Evolutionary conservation across 2,797 vertebrate species (phyloP).

Genomic region (Sebastes matsubarae): DNA sequence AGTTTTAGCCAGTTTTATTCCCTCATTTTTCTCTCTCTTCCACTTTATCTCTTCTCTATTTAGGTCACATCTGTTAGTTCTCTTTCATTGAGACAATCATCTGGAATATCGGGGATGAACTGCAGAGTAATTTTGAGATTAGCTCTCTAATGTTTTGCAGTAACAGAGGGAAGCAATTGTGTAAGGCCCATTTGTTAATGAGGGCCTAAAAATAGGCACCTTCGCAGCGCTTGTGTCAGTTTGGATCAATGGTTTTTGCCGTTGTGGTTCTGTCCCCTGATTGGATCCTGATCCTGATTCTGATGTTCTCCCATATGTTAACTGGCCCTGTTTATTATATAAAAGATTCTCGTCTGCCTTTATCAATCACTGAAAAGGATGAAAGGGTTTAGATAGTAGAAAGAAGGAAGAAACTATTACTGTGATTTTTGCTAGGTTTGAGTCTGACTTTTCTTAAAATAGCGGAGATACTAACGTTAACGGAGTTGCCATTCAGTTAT

Average conservation of each 20-base stretch:
- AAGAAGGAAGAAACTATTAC: neutral
- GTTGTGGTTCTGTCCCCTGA: constrained; percentile 13
- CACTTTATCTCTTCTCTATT: constrained; percentile 28
- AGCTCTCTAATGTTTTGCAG: constrained; percentile 70
- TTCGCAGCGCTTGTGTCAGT: constrained; percentile 25
- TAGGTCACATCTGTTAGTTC: constrained; percentile 74
- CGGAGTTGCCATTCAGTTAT: too few species aligned
- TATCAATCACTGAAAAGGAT: neutral
- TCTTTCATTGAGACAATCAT: constrained; percentile 72
- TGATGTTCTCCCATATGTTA: constrained; percentile 8
- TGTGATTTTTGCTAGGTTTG: neutral
- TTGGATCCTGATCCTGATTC: constrained; percentile 3
- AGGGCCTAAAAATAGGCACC: constrained; percentile 59
- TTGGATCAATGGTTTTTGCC: neutral
- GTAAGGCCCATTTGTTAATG: constrained; percentile 64
- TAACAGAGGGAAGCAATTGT: constrained; percentile 65
- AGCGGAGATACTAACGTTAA: rapidly evolving
- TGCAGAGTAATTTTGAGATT: constrained; percentile 78
- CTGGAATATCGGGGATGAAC: constrained; percentile 71
- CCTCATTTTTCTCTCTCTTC: neutral
- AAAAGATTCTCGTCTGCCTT: neutral
- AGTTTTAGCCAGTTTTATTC: neutral
- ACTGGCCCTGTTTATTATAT: neutral
- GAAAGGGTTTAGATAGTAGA: neutral
- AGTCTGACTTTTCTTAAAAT: neutral